Percentiles rank a stretch among this genome's conserved stretches.
Evolutionary conservation across 2,113 vertebrate genomes (phyloP).

Genomic region (Numida meleagris): DNA sequence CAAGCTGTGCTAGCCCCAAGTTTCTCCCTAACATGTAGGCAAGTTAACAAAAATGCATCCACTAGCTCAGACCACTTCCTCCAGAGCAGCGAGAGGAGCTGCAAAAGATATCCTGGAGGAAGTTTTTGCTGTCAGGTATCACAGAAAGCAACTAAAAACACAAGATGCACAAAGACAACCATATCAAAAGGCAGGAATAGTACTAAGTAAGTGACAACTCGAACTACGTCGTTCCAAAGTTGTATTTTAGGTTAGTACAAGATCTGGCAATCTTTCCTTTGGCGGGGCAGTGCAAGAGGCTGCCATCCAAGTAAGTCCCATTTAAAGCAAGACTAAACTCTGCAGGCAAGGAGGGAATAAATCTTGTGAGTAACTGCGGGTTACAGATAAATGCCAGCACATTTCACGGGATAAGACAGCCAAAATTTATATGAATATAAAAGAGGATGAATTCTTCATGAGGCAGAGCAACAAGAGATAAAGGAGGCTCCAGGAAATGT

Average conservation of each 20-base stretch:
- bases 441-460: neutral
- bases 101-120: neutral
- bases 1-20: neutral
- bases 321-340: conserved; percentile 42
- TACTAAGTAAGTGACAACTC: neutral
- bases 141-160: neutral
- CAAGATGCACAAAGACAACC: neutral
- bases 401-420: neutral
- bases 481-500: neutral
- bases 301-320: neutral
- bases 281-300: neutral
- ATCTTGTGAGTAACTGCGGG: neutral
- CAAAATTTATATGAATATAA: neutral
- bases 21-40: neutral
- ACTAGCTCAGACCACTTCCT: neutral
- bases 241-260: neutral
- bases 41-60: neutral
- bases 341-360: conserved; percentile 22
- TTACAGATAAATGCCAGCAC: conserved; percentile 22
- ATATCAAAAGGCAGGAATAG: neutral
- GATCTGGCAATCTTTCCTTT: neutral
- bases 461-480: neutral
- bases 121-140: neutral
- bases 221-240: neutral
- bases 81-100: neutral